Evolutionary conservation across 2,113 vertebrate genomes (phyloP), one percentile per base, ranked within the genome.

Genomic region (Illadopsis cleaveri): DNA sequence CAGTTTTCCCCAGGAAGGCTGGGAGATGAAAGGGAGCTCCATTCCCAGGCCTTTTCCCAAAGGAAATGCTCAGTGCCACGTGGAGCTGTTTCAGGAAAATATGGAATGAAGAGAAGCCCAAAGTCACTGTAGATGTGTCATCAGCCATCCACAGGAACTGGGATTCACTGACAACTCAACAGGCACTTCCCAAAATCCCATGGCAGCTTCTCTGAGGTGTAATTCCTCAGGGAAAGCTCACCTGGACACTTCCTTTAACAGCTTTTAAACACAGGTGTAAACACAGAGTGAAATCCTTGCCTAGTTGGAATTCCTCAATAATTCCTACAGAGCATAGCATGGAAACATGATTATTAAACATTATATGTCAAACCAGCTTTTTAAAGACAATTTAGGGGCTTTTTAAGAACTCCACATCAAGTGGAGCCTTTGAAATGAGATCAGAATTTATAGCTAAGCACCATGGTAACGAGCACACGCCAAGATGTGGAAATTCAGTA

Each of bases 21-120:
- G 79, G 42, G 62, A 91, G 91, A 94, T 81, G 89, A 94, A 96
- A 95, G 86, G 66, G 28, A 50, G 38, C 91, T 88, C 53, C 30
- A 14, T 14, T 79, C 38, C 86, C 94, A 97, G 83, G 31, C 60
- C 72, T 57, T 28, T 64, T 75, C 86, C 23, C n/a, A 42, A 79
- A 87, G 80, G 56, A 19, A 70, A 48, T 73, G 76, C 9, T 73
- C 91, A 38, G 61, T 19, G 64, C 93, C 90, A 86, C 1, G 11
- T 45, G 94, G 69, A 90, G 65, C 54, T 53, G 16, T 15, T 69
- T 15, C 33, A 47, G 0, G 8, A 76, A 76, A 69, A 79, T 7
- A 24, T 10, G 56, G 78, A 61, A 82, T 61, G 24, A 38, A 71
- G 81, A 42, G 21, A 53, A 54, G 10, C 20, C 53, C 66, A 82